Evolutionary conservation across 2,888 invertebrate species (phyloP), one percentile per base, ranked within the genome.

Genomic region (Hyppa rectilinea): DNA sequence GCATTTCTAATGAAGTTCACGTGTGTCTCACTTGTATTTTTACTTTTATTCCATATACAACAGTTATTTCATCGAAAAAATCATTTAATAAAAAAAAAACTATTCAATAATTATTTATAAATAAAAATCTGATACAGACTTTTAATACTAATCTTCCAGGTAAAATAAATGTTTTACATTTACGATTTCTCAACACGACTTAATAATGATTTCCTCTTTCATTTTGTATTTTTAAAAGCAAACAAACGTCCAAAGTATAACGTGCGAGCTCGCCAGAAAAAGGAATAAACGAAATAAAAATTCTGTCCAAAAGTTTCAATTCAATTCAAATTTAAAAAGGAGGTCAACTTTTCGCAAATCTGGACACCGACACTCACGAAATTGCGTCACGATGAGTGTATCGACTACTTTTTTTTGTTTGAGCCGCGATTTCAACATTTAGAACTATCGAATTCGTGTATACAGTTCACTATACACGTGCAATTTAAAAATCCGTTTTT

Each of bases 331-430:
- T 59, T 60, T 55, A 73, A 78, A 77, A 77, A 73, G 34, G 53
- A 59, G 74, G 77, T 77, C 68, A 77, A 68, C 62, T 68, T 60
- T 77, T 62, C 65, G 60, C 68, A 73, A 69, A 72, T 71, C 76
- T 71, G 75, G 55, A 72, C 58, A 71, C 45, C 6, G 29, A 76
- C 76, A 72, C 53, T 76, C 23, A 47, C 53, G 66, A 56, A 67
- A 80, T 76, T 65, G 76, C 62, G 68, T 80, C 65, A 76, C 68
- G 58, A 76, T 77, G 80, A 79, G 63, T 70, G 77, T 73, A 67
- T 77, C 68, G 53, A 70, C 61, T 80, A 50, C 49, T 56, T 52
- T 70, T n/a, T 77, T 80, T 67, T 65, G 52, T 80, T 73, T 56
- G 26, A 45, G 50, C 7, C 17, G n/a, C 50, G 43, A 61, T 70